Evolutionary conservation across 2,797 vertebrate species (phyloP), one percentile per base, ranked within the genome.

Genomic region (Pseudomugil tenellus): DNA sequence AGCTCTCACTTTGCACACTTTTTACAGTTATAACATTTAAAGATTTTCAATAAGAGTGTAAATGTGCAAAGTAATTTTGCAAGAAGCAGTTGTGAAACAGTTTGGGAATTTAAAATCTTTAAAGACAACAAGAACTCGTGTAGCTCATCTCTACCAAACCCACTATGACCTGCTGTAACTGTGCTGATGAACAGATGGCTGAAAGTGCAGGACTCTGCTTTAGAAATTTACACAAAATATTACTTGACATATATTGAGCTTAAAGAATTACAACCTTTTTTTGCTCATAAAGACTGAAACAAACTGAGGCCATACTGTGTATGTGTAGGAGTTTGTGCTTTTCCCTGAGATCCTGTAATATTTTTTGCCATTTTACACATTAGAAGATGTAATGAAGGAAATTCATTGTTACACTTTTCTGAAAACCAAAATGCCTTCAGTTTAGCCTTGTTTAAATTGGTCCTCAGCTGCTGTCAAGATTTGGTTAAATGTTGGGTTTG

Each of bases 361-460:
- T 48, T 65, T 81, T 48, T 72, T 65, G 16, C 52, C 83, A 35
- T 81, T 73, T 67, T 72, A 54, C 48, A 67, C 49, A 80, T 72
- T 69, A 72, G 17, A 77, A 63, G 43, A 63, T 58, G 39, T 26
- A 52, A 70, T 76, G 25, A 32, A 19, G n/a, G 67, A 73, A 79
- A 87, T 6, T 28, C 64, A 80, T 83, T 83, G 63, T 67, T 58
- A 63, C 58, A 54, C 77, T 77, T 85, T 67, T 72, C 63, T 82
- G 70, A 85, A 49, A 82, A 86, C 88, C 86, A 86, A 83, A 90
- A 89, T 92, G 91, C 92, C 92, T 93, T 93, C 76, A 77, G 76
- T 81, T 85, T 66, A 80, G 72, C 74, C 67, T 79, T 76, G 81
- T 89, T 66, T 81, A 74, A 84, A 79, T 72, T 84, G 72, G 83